Evolutionary conservation across 1,140 invertebrate genomes (phyloP).

Genomic region (Orius insidiosus): DNA sequence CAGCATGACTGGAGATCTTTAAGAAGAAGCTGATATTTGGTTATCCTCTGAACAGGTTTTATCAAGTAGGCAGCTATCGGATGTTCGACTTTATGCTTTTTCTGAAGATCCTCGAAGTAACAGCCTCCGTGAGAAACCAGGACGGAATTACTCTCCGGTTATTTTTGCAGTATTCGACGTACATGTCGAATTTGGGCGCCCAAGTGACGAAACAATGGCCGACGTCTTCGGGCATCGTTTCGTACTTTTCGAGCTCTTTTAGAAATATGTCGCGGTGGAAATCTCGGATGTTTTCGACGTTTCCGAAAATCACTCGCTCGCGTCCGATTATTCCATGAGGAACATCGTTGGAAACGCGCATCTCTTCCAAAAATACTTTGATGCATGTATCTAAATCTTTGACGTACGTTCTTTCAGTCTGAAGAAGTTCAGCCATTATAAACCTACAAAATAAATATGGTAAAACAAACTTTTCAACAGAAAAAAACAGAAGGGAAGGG

Average conservation of each 20-base stretch:
- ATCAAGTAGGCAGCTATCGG: constrained; percentile 94
- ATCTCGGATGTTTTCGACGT: constrained; percentile 93
- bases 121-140: constrained; percentile 73
- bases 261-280: constrained; percentile 95
- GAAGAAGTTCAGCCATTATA: constrained; percentile 90
- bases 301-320: constrained; percentile 91
- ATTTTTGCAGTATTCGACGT: constrained; percentile 97
- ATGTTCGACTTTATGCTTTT: constrained; percentile 74
- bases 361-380: constrained; percentile 74
- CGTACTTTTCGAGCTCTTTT: constrained; percentile 93
- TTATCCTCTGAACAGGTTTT: constrained; percentile 97
- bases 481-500: no score
- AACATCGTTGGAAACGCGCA: constrained; percentile 47
- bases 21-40: constrained; percentile 93
- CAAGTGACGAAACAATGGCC: constrained; percentile 99
- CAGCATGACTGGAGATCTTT: constrained; percentile 93
- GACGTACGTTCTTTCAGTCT: constrained; percentile 95
- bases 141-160: constrained; percentile 92
- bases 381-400: constrained; percentile 94
- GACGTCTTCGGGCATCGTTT: constrained; percentile 97
- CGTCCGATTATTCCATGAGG: constrained; percentile 53
- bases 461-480: no score
- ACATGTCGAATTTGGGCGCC: constrained; percentile 94
- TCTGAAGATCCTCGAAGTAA: constrained; percentile 78
- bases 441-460: constrained; percentile 41